Percentiles rank a stretch among this genome's conserved stretches.
These are phyloP conservation scores for Bugula neritina DNA, from an alignment of 2,888 invertebrate species.

Conservation along the genomic window DNA sequence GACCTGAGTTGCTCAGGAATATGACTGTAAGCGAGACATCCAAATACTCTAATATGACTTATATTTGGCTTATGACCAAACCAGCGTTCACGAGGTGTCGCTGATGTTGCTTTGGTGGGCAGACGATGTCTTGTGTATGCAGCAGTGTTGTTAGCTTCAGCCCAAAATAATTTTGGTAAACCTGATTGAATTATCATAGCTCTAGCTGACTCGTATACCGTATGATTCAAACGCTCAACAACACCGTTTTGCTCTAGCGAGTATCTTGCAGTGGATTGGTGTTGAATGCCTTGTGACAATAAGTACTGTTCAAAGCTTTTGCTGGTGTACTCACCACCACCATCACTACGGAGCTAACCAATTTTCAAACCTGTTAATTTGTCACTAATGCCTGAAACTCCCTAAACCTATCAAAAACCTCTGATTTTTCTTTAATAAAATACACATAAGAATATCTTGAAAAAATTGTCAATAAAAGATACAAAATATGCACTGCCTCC, in stretches of 20 bases:
- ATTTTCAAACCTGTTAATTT: too few relatives aligned
- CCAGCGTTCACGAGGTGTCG: not conserved
- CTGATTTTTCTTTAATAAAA: too few relatives aligned
- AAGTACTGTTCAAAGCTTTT: too few relatives aligned
- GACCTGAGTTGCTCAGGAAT: too few relatives aligned
- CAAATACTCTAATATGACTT: not conserved
- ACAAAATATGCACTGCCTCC: too few relatives aligned
- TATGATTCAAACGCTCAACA: not conserved
- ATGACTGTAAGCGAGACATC: not conserved
- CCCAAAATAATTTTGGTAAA: conserved; percentile 30
- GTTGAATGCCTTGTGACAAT: not conserved
- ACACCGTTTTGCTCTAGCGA: not conserved
- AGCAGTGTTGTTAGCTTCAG: conserved; percentile 31
- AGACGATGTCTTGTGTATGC: conserved; percentile 28
- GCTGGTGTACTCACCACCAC: too few relatives aligned
- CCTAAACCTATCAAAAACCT: too few relatives aligned
- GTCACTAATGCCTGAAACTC: too few relatives aligned
- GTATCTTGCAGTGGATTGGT: not conserved
- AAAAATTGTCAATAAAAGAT: too few relatives aligned
- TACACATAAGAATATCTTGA: too few relatives aligned
- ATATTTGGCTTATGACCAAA: not conserved
- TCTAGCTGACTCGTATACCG: conserved; percentile 23
- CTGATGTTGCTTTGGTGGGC: not conserved
- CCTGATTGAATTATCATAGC: conserved; percentile 28
- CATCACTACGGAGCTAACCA: too few relatives aligned